phyloP scores from a whole-genome alignment of 2,888 invertebrate genomes.

The Criorhina ranunculi region DNA sequence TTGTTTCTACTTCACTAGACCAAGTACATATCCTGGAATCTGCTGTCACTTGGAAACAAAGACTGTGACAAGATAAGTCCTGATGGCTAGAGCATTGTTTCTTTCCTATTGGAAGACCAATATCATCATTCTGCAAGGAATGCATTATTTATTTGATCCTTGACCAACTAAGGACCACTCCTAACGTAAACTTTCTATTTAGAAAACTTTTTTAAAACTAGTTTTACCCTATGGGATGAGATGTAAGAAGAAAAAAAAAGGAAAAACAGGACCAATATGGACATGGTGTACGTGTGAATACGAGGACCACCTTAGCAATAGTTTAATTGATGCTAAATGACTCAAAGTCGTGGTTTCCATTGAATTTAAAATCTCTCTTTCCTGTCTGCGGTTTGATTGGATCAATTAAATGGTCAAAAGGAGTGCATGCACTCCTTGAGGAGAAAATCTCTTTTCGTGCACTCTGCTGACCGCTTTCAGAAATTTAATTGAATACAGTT shows the following conservation, averaged over 20 bases:
- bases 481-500: conserved; percentile 34
- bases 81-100: no score
- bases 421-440: neutral
- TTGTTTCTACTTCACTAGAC: no score
- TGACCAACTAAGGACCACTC: no score
- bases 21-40: no score
- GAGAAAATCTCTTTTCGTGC: neutral
- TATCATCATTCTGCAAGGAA: no score
- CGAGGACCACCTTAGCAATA: conserved; percentile 8
- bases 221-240: no score
- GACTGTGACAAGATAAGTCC: no score
- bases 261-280: conserved; percentile 1
- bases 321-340: conserved; percentile 61
- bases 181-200: no score
- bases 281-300: neutral
- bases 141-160: no score
- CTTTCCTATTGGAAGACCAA: no score
- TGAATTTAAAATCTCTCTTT: conserved; percentile 35
- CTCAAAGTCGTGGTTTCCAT: conserved; percentile 45
- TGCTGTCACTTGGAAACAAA: no score
- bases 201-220: no score
- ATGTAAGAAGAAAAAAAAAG: neutral
- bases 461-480: conserved; percentile 12
- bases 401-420: conserved; percentile 47
- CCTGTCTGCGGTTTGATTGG: conserved; percentile 30